A percentile compares a stretch with the other conserved stretches of the same genome.
Conservation (phyloP, 2,888 invertebrate genomes). For the Chrysotoxum bicinctum region DNA sequence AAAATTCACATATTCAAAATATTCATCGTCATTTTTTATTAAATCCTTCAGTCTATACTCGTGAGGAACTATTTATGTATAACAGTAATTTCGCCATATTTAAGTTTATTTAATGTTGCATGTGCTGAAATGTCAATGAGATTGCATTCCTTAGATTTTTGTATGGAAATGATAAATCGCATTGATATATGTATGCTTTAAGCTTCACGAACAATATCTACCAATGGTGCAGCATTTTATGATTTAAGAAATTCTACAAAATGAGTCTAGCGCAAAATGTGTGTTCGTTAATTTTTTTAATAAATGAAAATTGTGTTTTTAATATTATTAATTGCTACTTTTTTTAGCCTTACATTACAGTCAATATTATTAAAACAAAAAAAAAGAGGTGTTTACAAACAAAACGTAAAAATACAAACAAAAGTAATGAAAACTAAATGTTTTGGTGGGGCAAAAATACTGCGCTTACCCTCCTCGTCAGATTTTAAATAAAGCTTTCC, state of each 20-base stretch:
- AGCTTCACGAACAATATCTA: neutral
- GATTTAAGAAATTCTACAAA: neutral
- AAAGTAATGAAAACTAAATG: constrained; percentile 58
- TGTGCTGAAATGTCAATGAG: neutral
- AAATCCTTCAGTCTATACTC: no score
- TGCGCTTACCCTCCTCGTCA: constrained; percentile 90
- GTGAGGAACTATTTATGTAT: no score
- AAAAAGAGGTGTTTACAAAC: neutral
- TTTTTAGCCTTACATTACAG: neutral
- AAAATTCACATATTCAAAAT: no score
- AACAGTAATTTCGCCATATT: no score
- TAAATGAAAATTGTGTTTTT: neutral
- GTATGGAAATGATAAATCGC: neutral
- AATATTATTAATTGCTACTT: neutral
- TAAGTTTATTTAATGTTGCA: neutral
- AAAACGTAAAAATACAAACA: constrained; percentile 1
- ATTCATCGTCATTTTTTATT: no score
- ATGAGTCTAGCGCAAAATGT: neutral
- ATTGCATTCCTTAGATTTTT: neutral
- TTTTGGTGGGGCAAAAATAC: constrained; percentile 48
- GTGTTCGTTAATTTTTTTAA: neutral
- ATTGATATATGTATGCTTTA: neutral
- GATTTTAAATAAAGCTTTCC: constrained; percentile 92
- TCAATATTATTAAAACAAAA: neutral
- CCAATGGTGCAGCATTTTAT: neutral